A percentile compares a stretch with the other conserved stretches of the same genome.
phyloP scores from a whole-genome alignment of 2,113 vertebrate species.

The Sinocyclocheilus rhinocerous region DNA sequence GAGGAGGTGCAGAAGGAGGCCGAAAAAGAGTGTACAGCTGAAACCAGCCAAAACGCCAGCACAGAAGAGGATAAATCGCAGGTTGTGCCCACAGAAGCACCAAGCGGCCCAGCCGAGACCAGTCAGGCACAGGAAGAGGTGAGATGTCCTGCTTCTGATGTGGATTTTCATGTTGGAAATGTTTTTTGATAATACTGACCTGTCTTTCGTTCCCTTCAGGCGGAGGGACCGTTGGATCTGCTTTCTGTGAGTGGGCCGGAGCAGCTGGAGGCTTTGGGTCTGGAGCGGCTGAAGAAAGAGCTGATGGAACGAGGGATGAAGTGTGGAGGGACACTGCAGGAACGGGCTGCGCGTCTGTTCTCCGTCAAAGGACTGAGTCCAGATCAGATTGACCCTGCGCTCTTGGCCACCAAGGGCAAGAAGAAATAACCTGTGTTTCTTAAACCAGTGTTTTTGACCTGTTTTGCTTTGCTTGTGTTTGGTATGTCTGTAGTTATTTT shows the following conservation, averaged over 20 bases:
- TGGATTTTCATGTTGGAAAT: no score
- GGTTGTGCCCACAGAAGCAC: not conserved
- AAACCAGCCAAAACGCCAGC: not conserved
- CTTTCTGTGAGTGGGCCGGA: constrained; percentile 66
- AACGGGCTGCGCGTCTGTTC: constrained; percentile 87
- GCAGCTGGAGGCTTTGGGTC: constrained; percentile 84
- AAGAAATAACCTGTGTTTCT: constrained; percentile 66
- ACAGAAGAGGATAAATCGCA: not conserved
- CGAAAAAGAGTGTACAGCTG: not conserved
- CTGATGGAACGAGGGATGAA: constrained; percentile 85
- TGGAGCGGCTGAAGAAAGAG: constrained; percentile 85
- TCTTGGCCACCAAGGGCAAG: constrained; percentile 81
- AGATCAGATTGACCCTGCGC: constrained; percentile 79
- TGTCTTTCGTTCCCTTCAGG: not conserved
- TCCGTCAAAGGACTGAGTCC: constrained; percentile 77
- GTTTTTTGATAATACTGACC: not conserved
- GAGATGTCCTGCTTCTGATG: not conserved
- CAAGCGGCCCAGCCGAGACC: not conserved
- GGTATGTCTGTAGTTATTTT: not conserved
- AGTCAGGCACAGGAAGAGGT: constrained; percentile 12
- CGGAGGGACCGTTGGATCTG: constrained; percentile 66
- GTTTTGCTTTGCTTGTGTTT: not conserved
- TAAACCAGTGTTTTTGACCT: not conserved
- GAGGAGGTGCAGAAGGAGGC: not conserved
- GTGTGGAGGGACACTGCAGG: constrained; percentile 88